Evolutionary conservation across 2,888 invertebrate genomes (phyloP), one percentile per base, ranked within the genome.

Genomic region (Caenorhabditis drosophilae): DNA sequence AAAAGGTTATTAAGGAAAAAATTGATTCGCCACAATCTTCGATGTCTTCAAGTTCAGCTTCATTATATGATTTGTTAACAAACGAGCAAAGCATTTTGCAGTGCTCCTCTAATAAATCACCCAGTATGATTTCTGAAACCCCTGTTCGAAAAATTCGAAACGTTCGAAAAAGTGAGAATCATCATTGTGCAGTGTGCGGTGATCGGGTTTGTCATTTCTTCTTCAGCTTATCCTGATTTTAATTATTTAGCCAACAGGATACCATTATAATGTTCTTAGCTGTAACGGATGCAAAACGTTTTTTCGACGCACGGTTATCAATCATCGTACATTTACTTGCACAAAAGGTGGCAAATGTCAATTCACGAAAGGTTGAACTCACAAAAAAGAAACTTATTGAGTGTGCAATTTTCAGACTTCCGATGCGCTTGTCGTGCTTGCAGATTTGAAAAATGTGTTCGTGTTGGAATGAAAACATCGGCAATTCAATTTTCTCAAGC

Each of bases 281-380:
- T 76, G 76, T 57, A 76, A 76, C 48, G 76, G 76, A 15, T 76
- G 76, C 55, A 76, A 76, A 52, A 76, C 76, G 6, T 76, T 76
- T 52, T 76, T 75, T 41, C 41, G 76, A 40, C 42, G 75, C 11
- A 77, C 76, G 9, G 57, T 77, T 9, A 70, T 77, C 57, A 55
- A 62, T 34, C 66, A 59, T 15, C 45, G 76, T 15, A 50, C 41
- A 0, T 77, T 77, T 51, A 31, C 38, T 9, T 77, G 76, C 42
- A 48, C 72, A 7, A 66, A 73, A 46, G 73, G 69, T 27, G 76
- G 75, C 7, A 60, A 60, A n/a, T 77, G 76, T 38, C 60, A 63
- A 18, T 77, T 75, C 23, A 67, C 57, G 25, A 77, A 74, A 73
- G 75, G 76, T 75, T 35, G 12, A 16, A 26, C 7, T 18, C 20